Percentiles rank a stretch among this genome's conserved stretches.
Evolutionary conservation across 2,113 vertebrate genomes (phyloP).

Genomic region (Psittacus erithacus): DNA sequence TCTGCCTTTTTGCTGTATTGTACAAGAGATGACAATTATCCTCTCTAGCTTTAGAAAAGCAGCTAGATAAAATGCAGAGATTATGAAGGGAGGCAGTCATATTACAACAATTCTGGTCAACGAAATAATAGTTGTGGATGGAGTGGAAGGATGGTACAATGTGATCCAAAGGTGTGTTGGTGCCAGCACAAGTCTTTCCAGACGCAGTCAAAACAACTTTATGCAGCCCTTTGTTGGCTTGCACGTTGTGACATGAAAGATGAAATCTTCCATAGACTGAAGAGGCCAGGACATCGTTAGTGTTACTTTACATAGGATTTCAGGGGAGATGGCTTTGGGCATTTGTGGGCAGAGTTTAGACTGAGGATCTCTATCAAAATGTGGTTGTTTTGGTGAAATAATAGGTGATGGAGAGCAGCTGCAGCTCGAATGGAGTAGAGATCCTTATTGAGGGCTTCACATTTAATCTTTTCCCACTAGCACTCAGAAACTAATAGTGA

Average conservation of each 20-base stretch:
- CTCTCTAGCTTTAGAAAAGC: background rate
- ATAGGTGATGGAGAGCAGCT: background rate
- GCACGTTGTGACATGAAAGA: background rate
- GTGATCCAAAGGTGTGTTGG: background rate
- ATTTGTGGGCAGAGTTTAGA: background rate
- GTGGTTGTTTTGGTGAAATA: background rate
- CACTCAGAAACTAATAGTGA: conserved; percentile 17
- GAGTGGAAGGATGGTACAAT: background rate
- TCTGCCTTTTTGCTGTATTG: background rate
- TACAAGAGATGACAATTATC: background rate
- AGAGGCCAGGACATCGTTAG: background rate
- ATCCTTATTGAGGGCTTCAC: conserved; percentile 3
- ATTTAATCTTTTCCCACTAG: conserved; percentile 49
- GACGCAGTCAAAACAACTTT: background rate
- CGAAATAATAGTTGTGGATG: background rate
- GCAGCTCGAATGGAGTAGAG: background rate
- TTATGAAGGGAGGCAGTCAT: conserved; percentile 19
- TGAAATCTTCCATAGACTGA: background rate
- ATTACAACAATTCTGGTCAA: conserved; percentile 38
- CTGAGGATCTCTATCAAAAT: background rate
- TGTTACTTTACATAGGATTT: background rate
- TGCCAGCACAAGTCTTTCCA: conserved; percentile 13
- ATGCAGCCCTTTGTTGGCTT: background rate
- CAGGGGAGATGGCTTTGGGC: background rate
- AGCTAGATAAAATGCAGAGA: conserved; percentile 36